A percentile compares a stretch with the other conserved stretches of the same genome.
Evolutionary conservation across 2,797 vertebrate species (phyloP).

Genomic region (Microtus californicus): DNA sequence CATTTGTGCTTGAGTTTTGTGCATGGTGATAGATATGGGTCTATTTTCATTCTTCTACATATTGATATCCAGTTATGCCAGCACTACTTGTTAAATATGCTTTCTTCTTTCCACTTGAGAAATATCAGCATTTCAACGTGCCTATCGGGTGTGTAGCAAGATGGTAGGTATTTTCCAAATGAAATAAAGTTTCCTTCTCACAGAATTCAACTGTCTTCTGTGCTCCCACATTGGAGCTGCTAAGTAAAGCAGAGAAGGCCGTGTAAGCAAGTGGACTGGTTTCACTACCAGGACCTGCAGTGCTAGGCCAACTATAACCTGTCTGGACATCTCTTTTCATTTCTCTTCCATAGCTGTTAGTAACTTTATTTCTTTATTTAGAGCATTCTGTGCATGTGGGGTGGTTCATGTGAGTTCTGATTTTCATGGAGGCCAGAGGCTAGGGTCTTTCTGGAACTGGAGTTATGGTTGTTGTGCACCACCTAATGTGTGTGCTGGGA

Average conservation of each 20-base stretch:
- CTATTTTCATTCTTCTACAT: too few species aligned
- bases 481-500: not conserved
- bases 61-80: too few species aligned
- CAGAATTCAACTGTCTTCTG: not conserved
- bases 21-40: too few species aligned
- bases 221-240: not conserved
- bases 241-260: not conserved
- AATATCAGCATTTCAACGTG: not conserved
- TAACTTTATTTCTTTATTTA: not conserved
- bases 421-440: not conserved
- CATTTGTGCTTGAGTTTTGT: too few species aligned
- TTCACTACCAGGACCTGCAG: not conserved
- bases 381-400: too few species aligned
- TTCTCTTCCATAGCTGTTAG: not conserved
- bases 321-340: not conserved
- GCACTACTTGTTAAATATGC: too few species aligned
- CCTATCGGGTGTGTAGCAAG: not conserved
- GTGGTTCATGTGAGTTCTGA: not conserved
- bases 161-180: not conserved
- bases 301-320: not conserved
- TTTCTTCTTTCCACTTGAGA: too few species aligned
- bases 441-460: not conserved
- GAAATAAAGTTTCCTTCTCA: slow-evolving; percentile 43
- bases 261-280: accelerated
- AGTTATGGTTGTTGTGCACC: not conserved